Conservation (phyloP, 2,888 invertebrate species). For the Oxycera nigricornis region DNA sequence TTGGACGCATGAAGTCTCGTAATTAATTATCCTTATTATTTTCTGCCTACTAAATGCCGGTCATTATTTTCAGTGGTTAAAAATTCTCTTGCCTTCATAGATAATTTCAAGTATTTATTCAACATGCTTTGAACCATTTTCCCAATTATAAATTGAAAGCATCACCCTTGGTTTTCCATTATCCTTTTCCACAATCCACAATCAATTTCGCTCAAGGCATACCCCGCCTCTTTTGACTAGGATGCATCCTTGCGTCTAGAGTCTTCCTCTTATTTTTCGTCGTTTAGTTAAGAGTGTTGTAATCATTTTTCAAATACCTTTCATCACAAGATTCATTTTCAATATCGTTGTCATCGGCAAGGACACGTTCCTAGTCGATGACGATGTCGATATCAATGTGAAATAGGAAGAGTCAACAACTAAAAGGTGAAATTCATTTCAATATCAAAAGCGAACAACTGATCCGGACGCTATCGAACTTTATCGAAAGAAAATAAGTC, state of each 20-base stretch:
- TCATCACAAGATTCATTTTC: slow-evolving; percentile 14
- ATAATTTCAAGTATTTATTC: too few relatives aligned
- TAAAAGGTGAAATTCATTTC: slow-evolving; percentile 42
- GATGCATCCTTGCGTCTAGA: background rate
- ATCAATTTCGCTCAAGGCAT: background rate
- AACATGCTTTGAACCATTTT: too few relatives aligned
- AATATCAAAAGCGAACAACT: slow-evolving; percentile 66
- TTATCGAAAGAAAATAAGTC: slow-evolving; percentile 66
- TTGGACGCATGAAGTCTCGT: too few relatives aligned
- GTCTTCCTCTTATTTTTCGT: slow-evolving; percentile 9
- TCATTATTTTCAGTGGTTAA: too few relatives aligned
- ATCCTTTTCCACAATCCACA: background rate
- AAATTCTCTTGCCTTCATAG: too few relatives aligned
- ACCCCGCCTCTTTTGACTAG: background rate
- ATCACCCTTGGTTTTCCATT: background rate
- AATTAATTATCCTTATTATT: too few relatives aligned
- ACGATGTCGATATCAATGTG: slow-evolving; percentile 8
- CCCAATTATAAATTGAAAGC: background rate
- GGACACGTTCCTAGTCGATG: background rate
- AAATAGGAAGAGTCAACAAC: slow-evolving; percentile 25
- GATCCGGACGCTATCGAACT: slow-evolving; percentile 69
- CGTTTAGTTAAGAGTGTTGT: slow-evolving; percentile 25
- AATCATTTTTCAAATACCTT: slow-evolving; percentile 43
- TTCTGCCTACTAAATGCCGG: too few relatives aligned
- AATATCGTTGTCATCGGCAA: slow-evolving; percentile 19